Base-by-base conservation (phyloP, 1,140 invertebrate genomes). In the Trachelipus rathkii region DNA sequence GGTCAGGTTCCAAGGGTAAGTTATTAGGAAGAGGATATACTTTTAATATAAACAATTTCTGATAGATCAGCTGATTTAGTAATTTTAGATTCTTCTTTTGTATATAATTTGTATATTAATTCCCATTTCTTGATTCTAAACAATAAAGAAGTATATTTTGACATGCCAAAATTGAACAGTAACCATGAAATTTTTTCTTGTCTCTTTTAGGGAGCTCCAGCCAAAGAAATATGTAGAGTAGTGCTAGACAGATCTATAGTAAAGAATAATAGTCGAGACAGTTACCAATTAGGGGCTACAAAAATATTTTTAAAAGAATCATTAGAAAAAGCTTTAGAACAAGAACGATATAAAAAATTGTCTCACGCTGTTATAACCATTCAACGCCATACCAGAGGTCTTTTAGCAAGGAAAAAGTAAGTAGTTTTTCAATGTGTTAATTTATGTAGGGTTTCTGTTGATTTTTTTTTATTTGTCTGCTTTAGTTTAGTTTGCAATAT, bases 221-320 rank as follows among this genome's bases (percentile, higher is more conserved):
- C 90, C 81, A 89, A 94, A 79, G 95, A 96, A 83, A 87, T 96
- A 0, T 94, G 93, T 83, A 88, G 93, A 43, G 88, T 91, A 1
- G 92, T 97, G 72, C 85, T 96, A 21, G 90, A 93, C 70, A 90
- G 89, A 82, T 89, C 89, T 0, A 87, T 72, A 21, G 45, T 46
- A 0, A 21, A 60, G 33, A 72, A 68, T 13, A 60, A 70, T 53
- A 71, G 73, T 10, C 75, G 77, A 2, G 75, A 73, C 11, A 92
- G 95, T 79, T 96, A 92, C 84, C 94, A 95, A 83, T 83, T 95
- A 60, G 94, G 94, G 4, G 89, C 92, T 33, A 92, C 91, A 0
- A 88, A 94, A 23, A 82, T 75, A 23, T 75, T 75, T 68, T 85
- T 98, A 10, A 87, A 95, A n/a, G 95, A 98, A 85, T 90, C 89